Base-by-base conservation (phyloP, 2,888 invertebrate species). In the Drosophila tripunctata region DNA sequence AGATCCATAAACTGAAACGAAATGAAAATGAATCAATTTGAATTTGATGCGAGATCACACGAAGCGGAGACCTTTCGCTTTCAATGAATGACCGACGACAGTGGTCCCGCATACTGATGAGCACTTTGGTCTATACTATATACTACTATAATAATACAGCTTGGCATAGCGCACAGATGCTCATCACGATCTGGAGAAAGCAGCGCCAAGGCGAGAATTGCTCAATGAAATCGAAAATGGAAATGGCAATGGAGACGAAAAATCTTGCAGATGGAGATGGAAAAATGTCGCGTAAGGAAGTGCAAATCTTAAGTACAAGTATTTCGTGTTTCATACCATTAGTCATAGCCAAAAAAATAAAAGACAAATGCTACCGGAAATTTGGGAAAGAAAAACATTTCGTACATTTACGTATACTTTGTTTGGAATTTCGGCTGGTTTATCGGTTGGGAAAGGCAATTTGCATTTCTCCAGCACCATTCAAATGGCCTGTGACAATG, bases 171-270 rank as follows among this genome's bases (percentile, higher is more conserved):
- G n/a, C 62, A 43, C 47, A 56, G 79, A 65, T 60, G 76, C 69
- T 69, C 80, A 86, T 87, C 84, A 70, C 67, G 78, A 63, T 61
- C 68, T 65, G 84, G 81, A 80, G 81, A 81, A 81, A 81, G 80
- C 76, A 64, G 41, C 60, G 31, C 27, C 54, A 40, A 70, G 67
- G 67, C 79, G 75, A 86, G 83, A 83, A 86, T 80, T 62, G 73
- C 65, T 86, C 56, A 80, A 86, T 83, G 84, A 76, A 79, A 68
- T 44, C 41, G 44, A 68, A 56, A 56, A 69, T 67, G 44, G 57
- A 50, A 56, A 64, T 57, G 50, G 31, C 31, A 40, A 27, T 38
- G n/a, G n/a, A n/a, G n/a, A n/a, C 35, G 67, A 62, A n/a, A n/a
- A n/a, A n/a, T n/a, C 48, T 22, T 24, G 27, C 22, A 12, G 24